Conservation (phyloP, 2,797 vertebrate genomes). For the Coreius guichenoti region DNA sequence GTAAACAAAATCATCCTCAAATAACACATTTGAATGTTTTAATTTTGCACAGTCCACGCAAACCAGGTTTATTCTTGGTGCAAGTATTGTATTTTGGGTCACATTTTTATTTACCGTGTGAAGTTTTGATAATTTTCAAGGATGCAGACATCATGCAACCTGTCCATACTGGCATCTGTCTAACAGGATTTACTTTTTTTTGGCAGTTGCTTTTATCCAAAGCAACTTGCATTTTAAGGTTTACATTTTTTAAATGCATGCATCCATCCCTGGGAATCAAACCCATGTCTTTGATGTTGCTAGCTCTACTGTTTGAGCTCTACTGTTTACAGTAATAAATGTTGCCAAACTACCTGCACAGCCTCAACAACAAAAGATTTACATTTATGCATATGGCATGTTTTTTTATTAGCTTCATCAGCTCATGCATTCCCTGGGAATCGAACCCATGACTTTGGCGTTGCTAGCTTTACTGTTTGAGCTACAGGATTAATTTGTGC, state of each 20-base stretch:
- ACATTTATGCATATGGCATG: no score
- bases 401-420: neutral
- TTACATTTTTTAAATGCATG: neutral
- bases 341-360: no score
- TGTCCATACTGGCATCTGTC: neutral
- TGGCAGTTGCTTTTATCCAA: no score
- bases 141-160: neutral
- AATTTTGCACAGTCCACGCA: neutral
- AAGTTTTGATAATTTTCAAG: neutral
- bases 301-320: no score
- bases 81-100: neutral
- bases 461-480: no score
- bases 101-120: neutral
- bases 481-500: neutral
- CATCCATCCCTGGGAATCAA: neutral
- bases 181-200: neutral
- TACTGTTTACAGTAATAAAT: no score
- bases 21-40: neutral
- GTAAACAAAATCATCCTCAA: conserved; percentile 11
- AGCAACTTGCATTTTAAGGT: neutral
- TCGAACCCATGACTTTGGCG: no score
- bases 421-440: neutral
- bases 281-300: neutral
- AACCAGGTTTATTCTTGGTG: neutral
- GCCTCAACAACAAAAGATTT: no score